Evolutionary conservation across 1,140 invertebrate genomes (phyloP).

Genomic region (Eulimnadia texana): DNA sequence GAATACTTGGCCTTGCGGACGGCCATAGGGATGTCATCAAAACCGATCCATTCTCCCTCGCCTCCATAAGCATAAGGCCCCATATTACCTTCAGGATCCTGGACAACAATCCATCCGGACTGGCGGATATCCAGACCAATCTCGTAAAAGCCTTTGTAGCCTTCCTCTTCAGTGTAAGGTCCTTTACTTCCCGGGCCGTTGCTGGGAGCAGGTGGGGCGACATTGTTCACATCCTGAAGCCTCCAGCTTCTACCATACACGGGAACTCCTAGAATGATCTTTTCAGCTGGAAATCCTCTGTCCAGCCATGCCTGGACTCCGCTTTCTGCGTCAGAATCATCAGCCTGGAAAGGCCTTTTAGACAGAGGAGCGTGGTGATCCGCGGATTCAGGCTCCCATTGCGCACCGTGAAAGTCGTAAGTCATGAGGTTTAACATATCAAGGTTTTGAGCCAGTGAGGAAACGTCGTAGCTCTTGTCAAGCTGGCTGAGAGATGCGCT

Average conservation of each 20-base stretch:
- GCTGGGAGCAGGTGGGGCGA: constrained; percentile 27
- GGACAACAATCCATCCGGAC: constrained; percentile 16
- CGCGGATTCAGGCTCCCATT: constrained; percentile 27
- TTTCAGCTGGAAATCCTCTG: not conserved
- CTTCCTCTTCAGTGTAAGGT: too few relatives aligned
- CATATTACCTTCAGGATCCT: constrained; percentile 3
- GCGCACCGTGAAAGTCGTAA: too few relatives aligned
- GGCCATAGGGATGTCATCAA: too few relatives aligned
- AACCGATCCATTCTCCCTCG: constrained; percentile 18
- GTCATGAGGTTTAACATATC: constrained; percentile 80
- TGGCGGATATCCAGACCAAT: not conserved
- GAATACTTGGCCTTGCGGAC: too few relatives aligned
- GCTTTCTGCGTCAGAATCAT: not conserved
- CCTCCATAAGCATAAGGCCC: constrained; percentile 8
- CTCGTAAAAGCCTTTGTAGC: too few relatives aligned
- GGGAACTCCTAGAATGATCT: constrained; percentile 1
- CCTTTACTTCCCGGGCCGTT: too few relatives aligned
- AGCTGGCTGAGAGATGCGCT: constrained; percentile 33
- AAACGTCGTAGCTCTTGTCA: too few relatives aligned
- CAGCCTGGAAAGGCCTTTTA: not conserved
- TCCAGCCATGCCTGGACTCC: constrained; percentile 1
- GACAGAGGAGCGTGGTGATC: constrained; percentile 8
- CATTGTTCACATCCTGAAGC: not conserved
- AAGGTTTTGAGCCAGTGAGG: constrained; percentile 48
- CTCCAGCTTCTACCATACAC: constrained; percentile 6